Conservation (phyloP, 2,113 vertebrate species). For the Platycercus adscitus region DNA sequence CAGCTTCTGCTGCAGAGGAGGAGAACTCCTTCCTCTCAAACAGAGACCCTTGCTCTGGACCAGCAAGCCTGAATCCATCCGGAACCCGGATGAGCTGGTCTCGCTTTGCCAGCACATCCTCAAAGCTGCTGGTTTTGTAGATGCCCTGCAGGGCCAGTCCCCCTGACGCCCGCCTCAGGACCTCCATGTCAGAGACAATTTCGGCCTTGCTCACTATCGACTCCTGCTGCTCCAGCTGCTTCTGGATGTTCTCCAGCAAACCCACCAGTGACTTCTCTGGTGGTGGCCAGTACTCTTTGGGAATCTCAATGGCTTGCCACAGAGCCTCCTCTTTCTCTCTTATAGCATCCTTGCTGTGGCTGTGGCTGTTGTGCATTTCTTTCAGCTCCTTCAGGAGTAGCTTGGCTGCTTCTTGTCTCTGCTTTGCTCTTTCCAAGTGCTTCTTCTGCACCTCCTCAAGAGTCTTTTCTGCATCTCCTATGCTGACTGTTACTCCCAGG, state of each 20-base stretch:
- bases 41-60: not conserved
- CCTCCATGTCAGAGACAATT: slow-evolving; percentile 5
- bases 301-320: slow-evolving; percentile 14
- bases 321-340: slow-evolving; percentile 27
- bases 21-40: slow-evolving; percentile 61
- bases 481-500: not conserved
- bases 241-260: not conserved
- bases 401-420: not conserved
- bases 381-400: not conserved
- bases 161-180: slow-evolving; percentile 65
- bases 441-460: not conserved
- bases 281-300: not conserved
- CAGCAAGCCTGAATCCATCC: not conserved
- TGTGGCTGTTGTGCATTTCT: not conserved
- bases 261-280: not conserved
- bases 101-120: not conserved
- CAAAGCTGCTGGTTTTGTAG: slow-evolving; percentile 35
- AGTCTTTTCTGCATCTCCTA: not conserved
- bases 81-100: slow-evolving; percentile 66
- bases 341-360: not conserved
- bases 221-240: slow-evolving; percentile 15
- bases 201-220: not conserved
- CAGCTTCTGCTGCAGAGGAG: slow-evolving; percentile 45
- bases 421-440: not conserved
- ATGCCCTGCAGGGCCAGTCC: slow-evolving; percentile 73